Conservation (phyloP, 2,113 vertebrate species). For the Pica pica region DNA sequence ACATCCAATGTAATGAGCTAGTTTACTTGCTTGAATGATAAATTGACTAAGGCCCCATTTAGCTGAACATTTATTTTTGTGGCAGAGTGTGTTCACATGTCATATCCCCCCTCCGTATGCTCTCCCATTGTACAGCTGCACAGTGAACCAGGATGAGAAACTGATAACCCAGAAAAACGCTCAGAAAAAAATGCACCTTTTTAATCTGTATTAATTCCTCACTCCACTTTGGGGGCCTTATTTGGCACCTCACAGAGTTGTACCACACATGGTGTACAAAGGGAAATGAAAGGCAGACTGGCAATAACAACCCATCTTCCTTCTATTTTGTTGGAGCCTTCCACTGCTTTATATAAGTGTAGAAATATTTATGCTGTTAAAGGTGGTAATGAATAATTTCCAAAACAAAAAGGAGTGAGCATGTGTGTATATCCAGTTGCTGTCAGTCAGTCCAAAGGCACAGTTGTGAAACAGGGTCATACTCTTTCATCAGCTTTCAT, state of each 20-base stretch:
- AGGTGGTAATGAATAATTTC: not conserved
- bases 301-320: not conserved
- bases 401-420: not conserved
- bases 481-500: not conserved
- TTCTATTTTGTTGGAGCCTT: not conserved
- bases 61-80: not conserved
- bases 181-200: not conserved
- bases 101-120: not conserved
- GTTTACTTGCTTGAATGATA: slow-evolving; percentile 11
- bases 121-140: not conserved
- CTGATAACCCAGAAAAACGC: not conserved
- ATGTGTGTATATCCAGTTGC: not conserved
- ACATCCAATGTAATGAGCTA: not conserved
- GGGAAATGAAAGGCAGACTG: not conserved
- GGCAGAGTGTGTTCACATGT: not conserved
- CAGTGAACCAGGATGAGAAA: not conserved
- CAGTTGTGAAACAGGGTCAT: not conserved
- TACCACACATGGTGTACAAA: not conserved
- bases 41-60: not conserved
- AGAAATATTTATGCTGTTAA: not conserved
- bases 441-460: not conserved
- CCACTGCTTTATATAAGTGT: not conserved
- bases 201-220: not conserved
- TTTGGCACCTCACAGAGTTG: not conserved
- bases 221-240: not conserved